Percentiles rank a stretch among this genome's conserved stretches.
These are phyloP conservation scores for Anguilla megastoma DNA, from an alignment of 2,797 vertebrate genomes.

Conservation along the genomic window DNA sequence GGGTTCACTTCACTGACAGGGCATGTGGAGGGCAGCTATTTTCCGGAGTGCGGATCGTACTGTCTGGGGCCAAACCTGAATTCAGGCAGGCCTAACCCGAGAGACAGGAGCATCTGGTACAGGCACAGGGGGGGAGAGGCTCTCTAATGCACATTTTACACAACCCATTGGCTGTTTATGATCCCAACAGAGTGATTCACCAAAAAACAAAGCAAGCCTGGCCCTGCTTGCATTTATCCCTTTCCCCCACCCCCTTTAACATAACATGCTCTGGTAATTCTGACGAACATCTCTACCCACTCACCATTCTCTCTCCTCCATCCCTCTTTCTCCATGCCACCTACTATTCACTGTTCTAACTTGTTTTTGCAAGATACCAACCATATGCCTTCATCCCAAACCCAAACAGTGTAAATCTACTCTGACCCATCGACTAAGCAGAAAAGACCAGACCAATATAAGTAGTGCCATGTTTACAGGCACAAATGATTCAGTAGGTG, in stretches of 20 bases:
- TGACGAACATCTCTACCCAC: not conserved
- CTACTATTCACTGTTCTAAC: not conserved
- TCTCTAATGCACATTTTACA: not conserved
- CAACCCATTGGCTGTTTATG: constrained; percentile 3
- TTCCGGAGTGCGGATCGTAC: not conserved
- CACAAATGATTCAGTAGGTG: not conserved
- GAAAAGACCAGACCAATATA: not conserved
- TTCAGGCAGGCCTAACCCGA: not conserved
- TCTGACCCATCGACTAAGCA: not conserved
- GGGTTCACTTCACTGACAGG: constrained; percentile 13
- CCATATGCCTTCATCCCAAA: constrained; percentile 1
- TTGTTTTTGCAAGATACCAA: not conserved
- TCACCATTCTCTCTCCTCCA: not conserved
- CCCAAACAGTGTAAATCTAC: constrained; percentile 4
- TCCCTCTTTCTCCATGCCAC: not conserved
- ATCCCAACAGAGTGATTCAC: constrained; percentile 19
- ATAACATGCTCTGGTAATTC: not conserved
- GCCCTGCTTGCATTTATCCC: not conserved
- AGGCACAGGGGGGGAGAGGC: not conserved
- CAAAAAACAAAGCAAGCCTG: not conserved
- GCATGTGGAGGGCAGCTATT: constrained; percentile 15
- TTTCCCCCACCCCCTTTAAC: not conserved
- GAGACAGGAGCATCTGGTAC: constrained; percentile 24
- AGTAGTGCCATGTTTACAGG: not conserved
- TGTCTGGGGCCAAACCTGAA: not conserved